These are phyloP conservation scores for Corythaeola cristata DNA, from an alignment of 2,113 vertebrate species.

Conservation along the genomic window DNA sequence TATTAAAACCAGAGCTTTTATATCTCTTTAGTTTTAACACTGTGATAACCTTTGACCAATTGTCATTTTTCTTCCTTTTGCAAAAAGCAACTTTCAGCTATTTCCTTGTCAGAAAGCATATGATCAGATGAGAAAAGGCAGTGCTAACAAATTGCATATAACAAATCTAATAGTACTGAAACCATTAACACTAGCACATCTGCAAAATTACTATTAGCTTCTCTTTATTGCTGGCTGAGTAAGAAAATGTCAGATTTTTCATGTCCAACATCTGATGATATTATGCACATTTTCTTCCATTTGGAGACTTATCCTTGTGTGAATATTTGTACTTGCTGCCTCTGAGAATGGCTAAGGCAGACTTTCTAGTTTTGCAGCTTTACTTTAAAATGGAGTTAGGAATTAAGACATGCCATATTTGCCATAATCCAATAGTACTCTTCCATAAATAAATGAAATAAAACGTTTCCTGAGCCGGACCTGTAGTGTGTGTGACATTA, in stretches of 20 bases:
- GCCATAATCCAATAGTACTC: background rate
- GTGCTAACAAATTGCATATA: background rate
- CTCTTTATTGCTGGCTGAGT: background rate
- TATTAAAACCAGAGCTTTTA: background rate
- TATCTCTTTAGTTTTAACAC: background rate
- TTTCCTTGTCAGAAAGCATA: constrained; percentile 4
- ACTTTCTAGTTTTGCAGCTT: background rate
- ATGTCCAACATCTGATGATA: background rate
- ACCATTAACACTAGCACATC: background rate
- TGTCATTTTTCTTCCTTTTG: background rate
- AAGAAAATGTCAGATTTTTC: constrained; percentile 17
- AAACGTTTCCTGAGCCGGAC: background rate
- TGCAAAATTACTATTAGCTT: background rate
- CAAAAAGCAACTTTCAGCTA: background rate
- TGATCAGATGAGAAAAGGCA: background rate
- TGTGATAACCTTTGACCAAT: background rate
- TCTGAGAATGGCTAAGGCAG: background rate
- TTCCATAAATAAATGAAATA: constrained; percentile 14
- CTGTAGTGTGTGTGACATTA: background rate
- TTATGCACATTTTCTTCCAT: constrained; percentile 17
- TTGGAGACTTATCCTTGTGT: background rate
- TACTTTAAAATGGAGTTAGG: background rate
- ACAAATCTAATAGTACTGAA: background rate
- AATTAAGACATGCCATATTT: constrained; percentile 3
- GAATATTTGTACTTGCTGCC: background rate